Conservation (phyloP, 2,113 vertebrate species). For the Mesembrinibis cayennensis region DNA sequence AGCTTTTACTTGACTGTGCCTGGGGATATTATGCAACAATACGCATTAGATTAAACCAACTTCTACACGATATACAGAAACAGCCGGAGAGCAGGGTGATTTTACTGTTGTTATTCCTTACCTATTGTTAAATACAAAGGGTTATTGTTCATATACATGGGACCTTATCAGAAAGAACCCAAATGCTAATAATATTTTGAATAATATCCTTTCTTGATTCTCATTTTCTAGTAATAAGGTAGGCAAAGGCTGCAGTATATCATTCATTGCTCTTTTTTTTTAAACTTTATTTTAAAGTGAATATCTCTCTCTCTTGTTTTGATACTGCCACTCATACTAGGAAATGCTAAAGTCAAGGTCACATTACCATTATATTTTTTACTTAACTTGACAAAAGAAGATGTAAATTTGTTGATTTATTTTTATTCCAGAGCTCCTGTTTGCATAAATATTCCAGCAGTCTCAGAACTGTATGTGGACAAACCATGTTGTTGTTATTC, state of each 20-base stretch:
- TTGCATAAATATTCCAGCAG: not conserved
- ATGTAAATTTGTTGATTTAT: not conserved
- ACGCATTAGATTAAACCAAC: conserved; percentile 78
- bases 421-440: not conserved
- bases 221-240: not conserved
- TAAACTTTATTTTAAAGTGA: not conserved
- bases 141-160: not conserved
- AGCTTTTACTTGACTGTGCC: conserved; percentile 83
- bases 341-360: not conserved
- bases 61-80: conserved; percentile 65
- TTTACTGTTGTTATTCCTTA: conserved; percentile 57
- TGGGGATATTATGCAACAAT: conserved; percentile 78
- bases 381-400: not conserved
- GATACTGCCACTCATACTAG: not conserved
- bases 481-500: not conserved
- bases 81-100: conserved; percentile 54
- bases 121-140: conserved; percentile 56
- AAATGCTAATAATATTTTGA: not conserved
- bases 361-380: not conserved
- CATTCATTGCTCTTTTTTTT: not conserved
- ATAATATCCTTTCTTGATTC: not conserved
- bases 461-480: not conserved
- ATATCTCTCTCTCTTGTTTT: not conserved
- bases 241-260: not conserved
- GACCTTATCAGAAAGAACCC: not conserved